Conservation (phyloP, 2,113 vertebrate species). For the Plectropomus leopardus region DNA sequence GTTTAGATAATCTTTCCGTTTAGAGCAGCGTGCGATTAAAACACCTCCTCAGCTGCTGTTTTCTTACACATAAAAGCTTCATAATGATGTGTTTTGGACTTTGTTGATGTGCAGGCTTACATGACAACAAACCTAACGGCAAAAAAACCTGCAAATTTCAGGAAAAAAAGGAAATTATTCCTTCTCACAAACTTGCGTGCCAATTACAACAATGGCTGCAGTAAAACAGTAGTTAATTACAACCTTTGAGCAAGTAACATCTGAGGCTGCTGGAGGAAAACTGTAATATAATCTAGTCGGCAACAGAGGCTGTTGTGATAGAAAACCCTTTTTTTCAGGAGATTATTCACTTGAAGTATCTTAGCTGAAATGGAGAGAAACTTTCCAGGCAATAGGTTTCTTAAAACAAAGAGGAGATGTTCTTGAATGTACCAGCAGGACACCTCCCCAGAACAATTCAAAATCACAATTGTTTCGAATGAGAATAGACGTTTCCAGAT, state of each 20-base stretch:
- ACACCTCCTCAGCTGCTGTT: conserved; percentile 49
- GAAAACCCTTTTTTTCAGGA: too few species aligned
- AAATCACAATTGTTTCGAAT: conserved; percentile 43
- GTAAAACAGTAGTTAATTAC: conserved; percentile 74
- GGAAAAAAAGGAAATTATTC: conserved; percentile 49
- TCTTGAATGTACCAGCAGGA: conserved; percentile 52
- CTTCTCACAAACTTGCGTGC: conserved; percentile 49
- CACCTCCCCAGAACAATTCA: conserved; percentile 46
- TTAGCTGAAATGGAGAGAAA: conserved; percentile 6
- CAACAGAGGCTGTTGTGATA: conserved; percentile 23
- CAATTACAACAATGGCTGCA: conserved; percentile 61
- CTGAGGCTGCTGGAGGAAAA: conserved; percentile 40
- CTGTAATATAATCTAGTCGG: conserved; percentile 13
- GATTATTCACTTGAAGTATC: not conserved
- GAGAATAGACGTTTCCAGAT: conserved; percentile 47
- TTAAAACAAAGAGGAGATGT: conserved; percentile 41
- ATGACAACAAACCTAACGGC: conserved; percentile 50
- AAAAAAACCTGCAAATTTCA: conserved; percentile 51
- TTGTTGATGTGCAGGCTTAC: conserved; percentile 53
- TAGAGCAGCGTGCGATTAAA: conserved; percentile 43
- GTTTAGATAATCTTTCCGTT: conserved; percentile 23
- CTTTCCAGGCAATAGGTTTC: conserved; percentile 3
- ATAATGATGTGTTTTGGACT: conserved; percentile 62
- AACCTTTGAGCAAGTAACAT: conserved; percentile 47
- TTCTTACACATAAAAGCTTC: conserved; percentile 57